A percentile compares a stretch with the other conserved stretches of the same genome.
These are phyloP conservation scores for Embiotoca jacksoni DNA, from an alignment of 2,113 vertebrate species.

Conservation along the genomic window DNA sequence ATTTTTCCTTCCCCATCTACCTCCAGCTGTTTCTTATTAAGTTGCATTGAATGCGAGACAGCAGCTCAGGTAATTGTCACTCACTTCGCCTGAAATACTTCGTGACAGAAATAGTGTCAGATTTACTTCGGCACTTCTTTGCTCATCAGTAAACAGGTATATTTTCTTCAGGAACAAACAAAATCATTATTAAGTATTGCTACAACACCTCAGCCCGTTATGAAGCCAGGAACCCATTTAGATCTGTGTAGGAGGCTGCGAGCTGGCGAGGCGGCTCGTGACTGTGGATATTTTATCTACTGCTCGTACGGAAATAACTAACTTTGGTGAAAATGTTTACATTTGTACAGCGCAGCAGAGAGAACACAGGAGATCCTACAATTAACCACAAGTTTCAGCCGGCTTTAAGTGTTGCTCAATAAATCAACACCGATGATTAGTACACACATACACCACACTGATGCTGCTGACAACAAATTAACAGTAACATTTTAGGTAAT, in stretches of 20 bases:
- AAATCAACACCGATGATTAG: no score
- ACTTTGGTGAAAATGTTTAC: background rate
- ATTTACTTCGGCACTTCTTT: background rate
- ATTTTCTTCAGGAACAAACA: slow-evolving; percentile 4
- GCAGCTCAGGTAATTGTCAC: background rate
- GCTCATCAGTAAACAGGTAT: background rate
- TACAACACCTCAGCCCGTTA: background rate
- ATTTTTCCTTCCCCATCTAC: background rate
- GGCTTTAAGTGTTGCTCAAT: no score
- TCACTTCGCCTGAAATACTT: background rate
- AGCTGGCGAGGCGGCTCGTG: background rate
- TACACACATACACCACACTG: no score
- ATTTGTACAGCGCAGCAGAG: background rate
- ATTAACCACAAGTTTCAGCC: background rate
- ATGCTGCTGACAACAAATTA: no score
- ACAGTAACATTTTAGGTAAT: no score
- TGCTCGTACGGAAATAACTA: background rate
- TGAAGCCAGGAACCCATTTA: slow-evolving; percentile 29
- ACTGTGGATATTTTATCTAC: background rate
- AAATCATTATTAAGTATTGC: background rate
- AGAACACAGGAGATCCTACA: background rate
- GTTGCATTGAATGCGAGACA: background rate
- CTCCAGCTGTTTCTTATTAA: slow-evolving; percentile 11
- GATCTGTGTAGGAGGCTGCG: slow-evolving; percentile 37
- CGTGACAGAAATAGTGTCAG: background rate